These are phyloP conservation scores for Spongilla lacustris DNA, from an alignment of 37 sponge, comb jelly and placozoan species.

Conservation along the genomic window DNA sequence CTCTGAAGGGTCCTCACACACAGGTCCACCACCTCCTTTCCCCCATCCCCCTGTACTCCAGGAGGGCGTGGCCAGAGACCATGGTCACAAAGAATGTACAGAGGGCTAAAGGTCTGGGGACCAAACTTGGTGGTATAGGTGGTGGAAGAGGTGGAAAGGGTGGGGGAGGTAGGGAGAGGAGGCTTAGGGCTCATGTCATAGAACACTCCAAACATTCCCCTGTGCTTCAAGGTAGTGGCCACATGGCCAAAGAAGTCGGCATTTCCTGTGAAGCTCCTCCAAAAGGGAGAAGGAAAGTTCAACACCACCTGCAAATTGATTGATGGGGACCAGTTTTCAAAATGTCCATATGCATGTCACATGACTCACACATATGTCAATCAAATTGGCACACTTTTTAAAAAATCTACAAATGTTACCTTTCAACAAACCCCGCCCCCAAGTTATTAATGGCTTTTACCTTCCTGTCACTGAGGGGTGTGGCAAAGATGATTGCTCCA, in stretches of 20 bases:
- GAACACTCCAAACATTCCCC: slow-evolving; percentile 85
- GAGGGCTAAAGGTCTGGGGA: background rate
- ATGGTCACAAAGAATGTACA: slow-evolving; percentile 72
- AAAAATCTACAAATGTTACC: no score
- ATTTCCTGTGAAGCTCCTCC: slow-evolving; percentile 66
- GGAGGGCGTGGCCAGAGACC: slow-evolving; percentile 75
- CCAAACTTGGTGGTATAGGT: background rate
- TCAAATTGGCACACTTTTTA: no score
- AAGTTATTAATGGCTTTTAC: no score
- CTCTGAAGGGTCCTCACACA: slow-evolving; percentile 57
- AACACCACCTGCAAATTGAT: slow-evolving; percentile 71
- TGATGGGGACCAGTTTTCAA: no score
- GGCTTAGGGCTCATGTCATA: slow-evolving; percentile 71
- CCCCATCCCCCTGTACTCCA: slow-evolving; percentile 37
- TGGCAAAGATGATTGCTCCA: slow-evolving; percentile 3
- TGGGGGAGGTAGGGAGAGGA: background rate
- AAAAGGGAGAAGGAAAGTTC: slow-evolving; percentile 76
- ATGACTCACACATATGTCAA: no score
- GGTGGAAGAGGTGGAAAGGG: no score
- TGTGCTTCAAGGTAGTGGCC: slow-evolving; percentile 11
- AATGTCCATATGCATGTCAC: no score
- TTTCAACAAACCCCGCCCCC: no score
- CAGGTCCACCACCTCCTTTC: slow-evolving; percentile 49
- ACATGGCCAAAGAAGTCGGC: slow-evolving; percentile 92
- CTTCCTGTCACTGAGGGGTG: no score